Conservation (phyloP, 1,140 invertebrate genomes). For the Mesaphorura yosii region DNA sequence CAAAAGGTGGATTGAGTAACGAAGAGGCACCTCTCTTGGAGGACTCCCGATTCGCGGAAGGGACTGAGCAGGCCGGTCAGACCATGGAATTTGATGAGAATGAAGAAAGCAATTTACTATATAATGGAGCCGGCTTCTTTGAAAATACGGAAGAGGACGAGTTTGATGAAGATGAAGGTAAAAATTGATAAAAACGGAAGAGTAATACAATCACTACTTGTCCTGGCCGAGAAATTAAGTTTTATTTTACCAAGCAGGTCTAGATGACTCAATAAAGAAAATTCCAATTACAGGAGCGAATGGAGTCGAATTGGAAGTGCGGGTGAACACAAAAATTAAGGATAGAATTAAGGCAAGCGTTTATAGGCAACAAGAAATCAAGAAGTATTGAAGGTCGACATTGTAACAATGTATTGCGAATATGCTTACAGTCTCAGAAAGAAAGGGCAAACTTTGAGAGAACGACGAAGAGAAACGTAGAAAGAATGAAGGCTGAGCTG, state of each 20-base stretch:
- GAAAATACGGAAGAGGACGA: neutral
- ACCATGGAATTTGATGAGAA: neutral
- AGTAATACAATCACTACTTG: neutral
- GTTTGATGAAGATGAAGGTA: neutral
- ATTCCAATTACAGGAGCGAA: neutral
- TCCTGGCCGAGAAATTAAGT: neutral
- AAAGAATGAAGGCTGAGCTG: slow-evolving; percentile 5
- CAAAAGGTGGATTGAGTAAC: neutral
- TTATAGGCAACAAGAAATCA: neutral
- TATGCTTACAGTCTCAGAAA: slow-evolving; percentile 3
- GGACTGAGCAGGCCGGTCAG: neutral
- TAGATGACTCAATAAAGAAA: neutral
- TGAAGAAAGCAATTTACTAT: neutral
- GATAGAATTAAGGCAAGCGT: neutral
- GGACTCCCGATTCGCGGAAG: neutral
- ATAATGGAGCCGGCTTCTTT: neutral
- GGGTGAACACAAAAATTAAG: neutral
- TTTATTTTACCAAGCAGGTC: neutral
- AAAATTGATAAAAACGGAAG: neutral
- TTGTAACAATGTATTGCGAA: neutral
- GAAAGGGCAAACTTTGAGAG: slow-evolving; percentile 2
- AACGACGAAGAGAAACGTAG: neutral
- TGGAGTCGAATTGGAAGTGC: neutral
- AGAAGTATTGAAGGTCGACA: neutral
- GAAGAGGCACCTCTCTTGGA: neutral